A percentile compares a stretch with the other conserved stretches of the same genome.
Conservation (phyloP, 1,140 invertebrate genomes). For the Acromyrmex echinatior region DNA sequence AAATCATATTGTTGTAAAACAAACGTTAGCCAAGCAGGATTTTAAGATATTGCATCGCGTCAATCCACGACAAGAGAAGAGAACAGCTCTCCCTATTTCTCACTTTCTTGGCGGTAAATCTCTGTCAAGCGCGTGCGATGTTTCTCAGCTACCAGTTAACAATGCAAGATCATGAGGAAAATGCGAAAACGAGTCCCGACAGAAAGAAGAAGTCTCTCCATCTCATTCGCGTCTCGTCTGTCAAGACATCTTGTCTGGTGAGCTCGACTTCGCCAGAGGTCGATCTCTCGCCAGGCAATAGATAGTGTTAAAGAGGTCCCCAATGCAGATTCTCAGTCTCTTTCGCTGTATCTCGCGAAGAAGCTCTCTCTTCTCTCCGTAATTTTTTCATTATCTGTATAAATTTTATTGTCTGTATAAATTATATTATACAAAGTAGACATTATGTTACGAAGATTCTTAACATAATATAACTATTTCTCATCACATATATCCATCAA, state of each 20-base stretch:
- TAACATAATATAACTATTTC: constrained; percentile 10
- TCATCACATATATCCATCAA: background rate
- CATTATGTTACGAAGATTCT: background rate
- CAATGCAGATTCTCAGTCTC: constrained; percentile 33
- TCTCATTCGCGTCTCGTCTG: constrained; percentile 43
- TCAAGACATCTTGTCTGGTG: constrained; percentile 35
- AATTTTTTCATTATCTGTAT: constrained; percentile 52
- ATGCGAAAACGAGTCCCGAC: constrained; percentile 47
- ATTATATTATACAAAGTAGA: constrained; percentile 21
- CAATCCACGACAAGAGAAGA: constrained; percentile 11
- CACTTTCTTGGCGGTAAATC: constrained; percentile 29
- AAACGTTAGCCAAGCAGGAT: background rate
- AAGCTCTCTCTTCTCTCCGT: constrained; percentile 55
- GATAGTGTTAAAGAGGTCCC: constrained; percentile 32
- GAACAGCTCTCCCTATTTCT: constrained; percentile 29
- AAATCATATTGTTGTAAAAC: background rate
- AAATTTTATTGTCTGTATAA: constrained; percentile 16
- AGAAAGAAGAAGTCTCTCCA: constrained; percentile 47
- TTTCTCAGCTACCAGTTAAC: constrained; percentile 55
- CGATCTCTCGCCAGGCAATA: constrained; percentile 50
- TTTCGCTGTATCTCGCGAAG: constrained; percentile 18
- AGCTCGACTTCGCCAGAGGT: constrained; percentile 46
- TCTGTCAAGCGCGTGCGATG: constrained; percentile 32
- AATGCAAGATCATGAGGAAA: constrained; percentile 48
- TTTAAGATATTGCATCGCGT: constrained; percentile 2